A percentile compares a stretch with the other conserved stretches of the same genome.
These are phyloP conservation scores for Araneus ventricosus DNA, from an alignment of 1,140 invertebrate species.

Conservation along the genomic window DNA sequence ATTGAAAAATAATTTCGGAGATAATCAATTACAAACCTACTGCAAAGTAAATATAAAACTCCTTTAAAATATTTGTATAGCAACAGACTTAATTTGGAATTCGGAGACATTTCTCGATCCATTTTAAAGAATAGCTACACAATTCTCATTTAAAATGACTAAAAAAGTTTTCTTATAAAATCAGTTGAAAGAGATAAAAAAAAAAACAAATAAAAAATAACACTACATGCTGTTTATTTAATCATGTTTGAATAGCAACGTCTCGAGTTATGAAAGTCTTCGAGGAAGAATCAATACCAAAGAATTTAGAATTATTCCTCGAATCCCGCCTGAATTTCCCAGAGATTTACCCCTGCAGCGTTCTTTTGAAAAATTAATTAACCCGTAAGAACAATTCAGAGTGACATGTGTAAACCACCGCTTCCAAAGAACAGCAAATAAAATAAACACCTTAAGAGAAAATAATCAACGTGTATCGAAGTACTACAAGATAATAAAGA, in stretches of 20 bases:
- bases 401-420: not conserved
- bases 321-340: not conserved
- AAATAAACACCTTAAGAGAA: not conserved
- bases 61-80: too few species aligned
- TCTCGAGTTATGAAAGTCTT: not conserved
- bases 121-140: too few species aligned
- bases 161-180: not conserved
- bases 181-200: not conserved
- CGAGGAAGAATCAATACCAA: not conserved
- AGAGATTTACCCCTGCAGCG: not conserved
- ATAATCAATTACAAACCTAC: too few species aligned
- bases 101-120: too few species aligned
- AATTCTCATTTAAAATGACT: too few species aligned
- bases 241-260: not conserved
- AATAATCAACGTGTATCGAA: not conserved
- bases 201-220: not conserved
- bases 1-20: too few species aligned
- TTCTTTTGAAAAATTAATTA: constrained; percentile 14
- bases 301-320: not conserved
- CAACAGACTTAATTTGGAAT: too few species aligned
- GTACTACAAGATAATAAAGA: not conserved
- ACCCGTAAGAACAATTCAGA: not conserved
- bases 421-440: not conserved
- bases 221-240: not conserved
- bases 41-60: too few species aligned